A percentile compares a stretch with the other conserved stretches of the same genome.
phyloP scores from a whole-genome alignment of 2,113 vertebrate genomes.

The Clarias gariepinus region DNA sequence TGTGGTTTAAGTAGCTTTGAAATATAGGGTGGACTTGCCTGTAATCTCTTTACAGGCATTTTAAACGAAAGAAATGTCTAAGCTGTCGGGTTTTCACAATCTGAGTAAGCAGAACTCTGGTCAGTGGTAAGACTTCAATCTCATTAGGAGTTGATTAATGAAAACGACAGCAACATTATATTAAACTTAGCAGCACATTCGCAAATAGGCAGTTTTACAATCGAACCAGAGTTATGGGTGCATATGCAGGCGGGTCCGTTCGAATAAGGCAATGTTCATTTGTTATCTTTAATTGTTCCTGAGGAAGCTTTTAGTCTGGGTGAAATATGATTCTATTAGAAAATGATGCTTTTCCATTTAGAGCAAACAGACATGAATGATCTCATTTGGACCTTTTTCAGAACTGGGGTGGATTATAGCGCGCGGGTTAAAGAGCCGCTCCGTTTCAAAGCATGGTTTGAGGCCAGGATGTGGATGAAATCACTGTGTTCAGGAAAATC shows the following conservation, averaged over 20 bases:
- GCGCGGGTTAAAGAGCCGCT: conserved; percentile 42
- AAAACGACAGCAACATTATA: conserved; percentile 68
- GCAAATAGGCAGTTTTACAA: conserved; percentile 72
- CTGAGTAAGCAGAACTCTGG: conserved; percentile 56
- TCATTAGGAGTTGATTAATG: conserved; percentile 76
- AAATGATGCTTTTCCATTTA: conserved; percentile 58
- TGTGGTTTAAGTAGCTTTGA: background rate
- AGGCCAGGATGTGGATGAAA: conserved; percentile 40
- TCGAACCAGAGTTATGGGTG: conserved; percentile 74
- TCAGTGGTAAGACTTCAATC: conserved; percentile 66
- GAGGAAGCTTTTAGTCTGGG: conserved; percentile 74
- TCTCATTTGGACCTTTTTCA: conserved; percentile 58
- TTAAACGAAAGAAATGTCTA: background rate
- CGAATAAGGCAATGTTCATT: conserved; percentile 71
- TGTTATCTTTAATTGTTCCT: conserved; percentile 77
- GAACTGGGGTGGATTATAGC: conserved; percentile 49
- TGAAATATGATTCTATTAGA: conserved; percentile 71
- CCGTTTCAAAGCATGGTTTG: conserved; percentile 40
- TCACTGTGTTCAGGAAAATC: conserved; percentile 16
- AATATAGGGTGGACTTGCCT: background rate
- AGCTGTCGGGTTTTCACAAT: conserved; percentile 39
- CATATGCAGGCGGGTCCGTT: conserved; percentile 63
- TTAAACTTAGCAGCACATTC: conserved; percentile 69
- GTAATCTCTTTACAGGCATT: background rate
- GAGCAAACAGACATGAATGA: conserved; percentile 59